These are phyloP conservation scores for Sebastes glaucus DNA, from an alignment of 2,797 vertebrate genomes.

Conservation along the genomic window DNA sequence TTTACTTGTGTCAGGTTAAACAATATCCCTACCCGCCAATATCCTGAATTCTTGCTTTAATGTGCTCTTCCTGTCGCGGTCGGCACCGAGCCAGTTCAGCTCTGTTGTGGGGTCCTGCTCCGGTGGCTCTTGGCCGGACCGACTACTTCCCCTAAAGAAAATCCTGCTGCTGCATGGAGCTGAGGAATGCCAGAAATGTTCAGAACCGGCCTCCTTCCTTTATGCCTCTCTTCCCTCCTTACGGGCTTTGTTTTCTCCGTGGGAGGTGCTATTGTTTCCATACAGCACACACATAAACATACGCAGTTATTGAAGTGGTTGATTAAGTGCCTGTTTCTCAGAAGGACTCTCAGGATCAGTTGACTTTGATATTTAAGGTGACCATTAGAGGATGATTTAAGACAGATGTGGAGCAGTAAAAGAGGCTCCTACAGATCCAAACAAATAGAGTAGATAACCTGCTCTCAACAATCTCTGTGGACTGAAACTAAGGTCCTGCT, in stretches of 20 bases:
- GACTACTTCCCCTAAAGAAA: conserved; percentile 63
- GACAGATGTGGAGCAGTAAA: conserved; percentile 31
- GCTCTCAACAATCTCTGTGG: background rate
- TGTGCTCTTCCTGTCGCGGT: conserved; percentile 68
- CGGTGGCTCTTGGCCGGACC: conserved; percentile 47
- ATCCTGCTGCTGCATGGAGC: conserved; percentile 56
- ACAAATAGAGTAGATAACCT: conserved; percentile 49
- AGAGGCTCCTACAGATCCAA: conserved; percentile 35
- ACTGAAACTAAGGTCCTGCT: background rate
- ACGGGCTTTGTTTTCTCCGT: conserved; percentile 38
- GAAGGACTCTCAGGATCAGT: conserved; percentile 21
- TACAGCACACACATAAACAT: background rate
- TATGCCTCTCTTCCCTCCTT: conserved; percentile 23
- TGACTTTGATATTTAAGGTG: conserved; percentile 41
- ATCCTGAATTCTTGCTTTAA: conserved; percentile 73
- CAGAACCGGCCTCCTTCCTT: conserved; percentile 44
- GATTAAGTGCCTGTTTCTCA: conserved; percentile 40
- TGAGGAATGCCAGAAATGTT: conserved; percentile 73
- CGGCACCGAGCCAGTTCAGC: conserved; percentile 41
- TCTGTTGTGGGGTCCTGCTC: conserved; percentile 43
- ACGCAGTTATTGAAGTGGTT: conserved; percentile 5
- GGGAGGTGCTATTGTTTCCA: conserved; percentile 38
- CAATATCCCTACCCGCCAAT: conserved; percentile 60
- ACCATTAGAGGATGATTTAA: conserved; percentile 47
- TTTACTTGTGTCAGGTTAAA: conserved; percentile 68